These are phyloP conservation scores for Julus scanicus DNA, from an alignment of 2,888 invertebrate species.

Conservation along the genomic window DNA sequence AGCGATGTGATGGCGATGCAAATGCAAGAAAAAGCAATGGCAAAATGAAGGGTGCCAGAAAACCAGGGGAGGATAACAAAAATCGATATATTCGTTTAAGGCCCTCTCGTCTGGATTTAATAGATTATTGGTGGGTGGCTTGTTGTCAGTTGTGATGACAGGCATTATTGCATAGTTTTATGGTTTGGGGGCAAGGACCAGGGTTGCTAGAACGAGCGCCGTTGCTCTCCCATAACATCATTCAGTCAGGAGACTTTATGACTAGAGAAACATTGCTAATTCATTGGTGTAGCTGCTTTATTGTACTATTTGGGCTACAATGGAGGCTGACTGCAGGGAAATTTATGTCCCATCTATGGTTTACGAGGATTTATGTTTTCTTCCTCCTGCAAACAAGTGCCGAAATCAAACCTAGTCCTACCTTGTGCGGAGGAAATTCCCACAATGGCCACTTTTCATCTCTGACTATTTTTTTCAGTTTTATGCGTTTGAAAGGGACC, in stretches of 20 bases:
- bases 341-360: constrained; percentile 27
- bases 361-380: constrained; percentile 7
- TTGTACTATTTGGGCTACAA: neutral
- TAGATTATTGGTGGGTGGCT: constrained; percentile 25
- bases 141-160: constrained; percentile 48
- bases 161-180: constrained; percentile 49
- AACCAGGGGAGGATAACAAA: neutral
- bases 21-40: neutral
- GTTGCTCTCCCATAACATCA: neutral
- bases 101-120: constrained; percentile 13
- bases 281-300: constrained; percentile 41
- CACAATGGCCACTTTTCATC: neutral
- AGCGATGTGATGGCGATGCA: neutral
- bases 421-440: neutral
- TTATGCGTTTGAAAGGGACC: neutral
- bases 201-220: neutral
- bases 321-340: constrained; percentile 13
- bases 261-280: constrained; percentile 49
- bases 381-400: neutral
- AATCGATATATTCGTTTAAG: constrained; percentile 49
- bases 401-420: neutral
- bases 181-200: neutral
- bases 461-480: neutral
- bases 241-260: constrained; percentile 31
- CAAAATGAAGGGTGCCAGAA: neutral